These are phyloP conservation scores for Proteles cristata DNA, from an alignment of 2,113 vertebrate genomes.

Conservation along the genomic window DNA sequence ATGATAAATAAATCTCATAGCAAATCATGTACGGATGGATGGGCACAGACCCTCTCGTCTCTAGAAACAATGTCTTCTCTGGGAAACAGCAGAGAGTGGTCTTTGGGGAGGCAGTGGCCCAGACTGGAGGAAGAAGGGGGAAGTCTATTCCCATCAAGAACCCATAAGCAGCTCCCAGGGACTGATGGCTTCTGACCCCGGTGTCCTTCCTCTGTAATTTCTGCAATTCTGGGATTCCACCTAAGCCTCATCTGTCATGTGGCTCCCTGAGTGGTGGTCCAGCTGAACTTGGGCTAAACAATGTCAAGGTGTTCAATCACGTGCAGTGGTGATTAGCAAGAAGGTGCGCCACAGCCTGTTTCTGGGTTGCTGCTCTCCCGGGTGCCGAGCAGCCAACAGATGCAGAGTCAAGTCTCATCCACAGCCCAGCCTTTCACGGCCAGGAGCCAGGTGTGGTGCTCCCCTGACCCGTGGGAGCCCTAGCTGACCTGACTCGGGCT, in stretches of 20 bases:
- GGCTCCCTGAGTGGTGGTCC: not conserved
- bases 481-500: not conserved
- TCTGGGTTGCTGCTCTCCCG: not conserved
- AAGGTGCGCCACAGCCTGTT: not conserved
- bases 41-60: not conserved
- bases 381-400: not conserved
- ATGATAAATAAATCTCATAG: constrained; percentile 41
- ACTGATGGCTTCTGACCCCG: not conserved
- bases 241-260: constrained; percentile 38
- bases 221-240: not conserved
- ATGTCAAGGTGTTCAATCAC: constrained; percentile 59
- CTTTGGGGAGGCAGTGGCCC: not conserved
- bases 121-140: not conserved
- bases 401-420: fast-evolving
- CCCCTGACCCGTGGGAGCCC: not conserved
- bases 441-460: not conserved
- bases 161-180: fast-evolving
- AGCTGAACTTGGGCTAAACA: constrained; percentile 17
- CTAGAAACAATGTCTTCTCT: not conserved
- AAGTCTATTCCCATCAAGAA: not conserved
- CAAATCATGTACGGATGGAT: not conserved
- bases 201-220: constrained; percentile 20
- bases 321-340: not conserved
- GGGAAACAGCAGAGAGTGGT: not conserved
- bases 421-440: not conserved